A percentile compares a stretch with the other conserved stretches of the same genome.
phyloP scores from a whole-genome alignment of 2,888 invertebrate species.

The Meiosimyza platycephala region DNA sequence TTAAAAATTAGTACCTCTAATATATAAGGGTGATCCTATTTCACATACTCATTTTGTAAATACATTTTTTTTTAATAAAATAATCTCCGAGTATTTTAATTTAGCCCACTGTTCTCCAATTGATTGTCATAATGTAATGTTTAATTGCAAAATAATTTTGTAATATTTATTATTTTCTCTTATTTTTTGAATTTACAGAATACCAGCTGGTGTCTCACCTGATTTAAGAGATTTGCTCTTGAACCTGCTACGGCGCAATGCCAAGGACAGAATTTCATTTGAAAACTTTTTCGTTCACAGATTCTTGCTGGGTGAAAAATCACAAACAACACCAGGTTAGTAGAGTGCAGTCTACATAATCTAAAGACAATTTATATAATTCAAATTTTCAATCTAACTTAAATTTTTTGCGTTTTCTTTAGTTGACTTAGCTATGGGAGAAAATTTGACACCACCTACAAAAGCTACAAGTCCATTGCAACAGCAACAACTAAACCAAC shows the following conservation, averaged over 20 bases:
- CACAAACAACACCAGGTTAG: slow-evolving; percentile 68
- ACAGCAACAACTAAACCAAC: slow-evolving; percentile 66
- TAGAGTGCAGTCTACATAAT: slow-evolving; percentile 1
- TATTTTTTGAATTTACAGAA: slow-evolving; percentile 70
- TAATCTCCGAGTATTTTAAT: slow-evolving; percentile 15
- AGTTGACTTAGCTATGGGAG: slow-evolving; percentile 60
- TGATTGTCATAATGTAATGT: slow-evolving; percentile 16
- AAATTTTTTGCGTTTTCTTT: slow-evolving; percentile 1
- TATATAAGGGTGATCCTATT: too few relatives aligned
- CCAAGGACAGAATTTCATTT: slow-evolving; percentile 95
- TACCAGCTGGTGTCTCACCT: slow-evolving; percentile 92
- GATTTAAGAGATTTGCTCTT: slow-evolving; percentile 88
- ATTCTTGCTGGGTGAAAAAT: slow-evolving; percentile 80
- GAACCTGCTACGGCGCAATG: slow-evolving; percentile 89
- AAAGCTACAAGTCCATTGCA: slow-evolving; percentile 68
- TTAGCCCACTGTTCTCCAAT: slow-evolving; percentile 37
- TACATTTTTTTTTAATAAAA: slow-evolving; percentile 17
- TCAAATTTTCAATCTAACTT: not conserved
- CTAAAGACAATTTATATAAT: slow-evolving; percentile 2
- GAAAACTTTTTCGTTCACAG: slow-evolving; percentile 95
- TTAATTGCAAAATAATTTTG: slow-evolving; percentile 15
- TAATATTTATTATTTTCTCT: not conserved
- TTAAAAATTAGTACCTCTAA: too few relatives aligned
- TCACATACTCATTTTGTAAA: too few relatives aligned
- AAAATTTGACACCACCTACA: slow-evolving; percentile 62